Evolutionary conservation across 1,140 invertebrate genomes (phyloP), one percentile per base, ranked within the genome.

Genomic region (Diprion similis): DNA sequence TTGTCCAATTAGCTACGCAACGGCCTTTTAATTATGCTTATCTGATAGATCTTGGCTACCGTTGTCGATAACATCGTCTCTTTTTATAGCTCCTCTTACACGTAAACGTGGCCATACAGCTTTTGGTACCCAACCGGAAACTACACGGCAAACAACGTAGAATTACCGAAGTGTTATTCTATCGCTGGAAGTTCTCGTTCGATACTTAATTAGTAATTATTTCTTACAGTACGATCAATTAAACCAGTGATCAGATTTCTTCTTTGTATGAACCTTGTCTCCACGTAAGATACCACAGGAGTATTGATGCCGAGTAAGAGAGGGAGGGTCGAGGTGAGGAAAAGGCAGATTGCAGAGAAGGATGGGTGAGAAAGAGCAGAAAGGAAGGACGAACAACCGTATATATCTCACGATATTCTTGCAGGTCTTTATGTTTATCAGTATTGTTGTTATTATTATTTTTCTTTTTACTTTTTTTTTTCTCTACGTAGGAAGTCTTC

Each of bases 401-500:
- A 59, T 59, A 17, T 37, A 37, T 37, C 24, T 37, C 6, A 37
- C 24, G 24, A 37, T 37, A 37, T 37, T 37, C 24, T 6, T 37
- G 24, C 24, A 37, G 24, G 24, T 37, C 24, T 37, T 37, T 37
- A 37, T 37, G 24, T 37, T 37, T 37, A 17, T 64, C 24, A 6
- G 24, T 37, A 37, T 37, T 37, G 6, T 37, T 37, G 8, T 64
- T 64, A 15, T 18, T 15, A 15, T 15, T 64, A 4, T 18, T 15
- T 1, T 15, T 15, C 1, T 68, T 18, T 10, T 19, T 15, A 19
- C 11, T 11, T n/a, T 11, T 45, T 79, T 80, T 66, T 75, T 77
- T 71, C 70, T 80, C 74, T 71, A 74, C 67, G 75, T 69, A 75
- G 74, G 71, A 73, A 74, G 73, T 68, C 76, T 78, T 73, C 79